Base-by-base conservation (phyloP, 2,113 vertebrate species). In the Rhinopomastus cyanomelas region DNA sequence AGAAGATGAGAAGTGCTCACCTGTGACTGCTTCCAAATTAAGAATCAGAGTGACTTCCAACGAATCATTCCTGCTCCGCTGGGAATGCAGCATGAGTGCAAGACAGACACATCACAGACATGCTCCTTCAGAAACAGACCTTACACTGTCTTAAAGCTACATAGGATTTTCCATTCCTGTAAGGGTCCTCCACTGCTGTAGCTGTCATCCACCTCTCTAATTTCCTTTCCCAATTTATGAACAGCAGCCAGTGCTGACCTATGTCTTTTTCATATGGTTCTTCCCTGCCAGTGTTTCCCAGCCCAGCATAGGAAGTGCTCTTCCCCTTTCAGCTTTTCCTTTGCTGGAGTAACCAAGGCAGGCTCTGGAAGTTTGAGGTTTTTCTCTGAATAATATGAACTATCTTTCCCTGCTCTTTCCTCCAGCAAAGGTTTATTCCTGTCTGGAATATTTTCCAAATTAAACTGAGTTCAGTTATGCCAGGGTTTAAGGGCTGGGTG, bases 181-280 rank as follows among this genome's bases (percentile, higher is more conserved):
- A 57, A 61, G 34, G 34, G 42, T 80, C 14, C 25, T 66, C 59
- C 37, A 69, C 48, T 89, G 51, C 60, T 81, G 46, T 59, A 73
- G 32, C 27, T 79, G 73, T 87, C 75, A 89, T 68, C 30, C 62
- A 64, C 84, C 32, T 77, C 77, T 90, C 57, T 87, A 57, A 90
- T 68, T 91, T 91, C 83, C 66, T 83, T 75, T 49, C n/a, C 71
- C 90, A 84, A 88, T 88, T 86, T 93, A 78, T 75, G 53, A 72
- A 36, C 25, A 87, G 46, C 32, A 84, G 71, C 81, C 84, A 74
- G 67, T 73, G 66, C 52, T 85, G 59, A 69, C 46, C 30, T 72
- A 26, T 51, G 81, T 62, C 11, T 61, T 73, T 69, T 34, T 68
- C n/a, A 13, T 23, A 44, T 14, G 23, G 22, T 27, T 29, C 81